These are phyloP conservation scores for Arctocebus calabarensis DNA, from an alignment of 2,797 vertebrate genomes.

Conservation along the genomic window DNA sequence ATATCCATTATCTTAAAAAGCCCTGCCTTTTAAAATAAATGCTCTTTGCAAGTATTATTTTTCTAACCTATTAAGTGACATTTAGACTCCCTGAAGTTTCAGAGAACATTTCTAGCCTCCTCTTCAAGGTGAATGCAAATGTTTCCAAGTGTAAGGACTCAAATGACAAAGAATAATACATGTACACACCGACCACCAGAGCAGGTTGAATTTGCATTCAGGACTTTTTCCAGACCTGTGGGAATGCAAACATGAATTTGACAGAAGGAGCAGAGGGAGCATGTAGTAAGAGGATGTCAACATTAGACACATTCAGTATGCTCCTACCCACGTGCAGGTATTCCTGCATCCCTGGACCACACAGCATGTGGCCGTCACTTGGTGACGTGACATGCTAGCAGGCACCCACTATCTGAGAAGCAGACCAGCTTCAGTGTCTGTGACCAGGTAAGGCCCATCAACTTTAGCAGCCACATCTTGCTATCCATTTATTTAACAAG, in stretches of 20 bases:
- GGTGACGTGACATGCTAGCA: neutral
- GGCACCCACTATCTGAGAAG: neutral
- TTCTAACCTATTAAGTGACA: constrained; percentile 62
- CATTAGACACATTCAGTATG: neutral
- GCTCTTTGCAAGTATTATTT: constrained; percentile 56
- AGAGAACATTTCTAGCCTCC: neutral
- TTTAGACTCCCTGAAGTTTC: constrained; percentile 36
- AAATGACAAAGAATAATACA: neutral
- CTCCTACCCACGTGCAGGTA: neutral
- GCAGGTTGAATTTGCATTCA: neutral
- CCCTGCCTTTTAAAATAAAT: constrained; percentile 51
- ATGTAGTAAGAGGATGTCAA: neutral
- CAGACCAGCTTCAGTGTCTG: neutral
- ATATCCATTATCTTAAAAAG: constrained; percentile 72
- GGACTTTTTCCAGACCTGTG: neutral
- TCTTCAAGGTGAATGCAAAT: constrained; percentile 44
- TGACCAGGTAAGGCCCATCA: neutral
- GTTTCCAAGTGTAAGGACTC: constrained; percentile 6
- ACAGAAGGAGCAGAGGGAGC: neutral
- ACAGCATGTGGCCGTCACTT: neutral
- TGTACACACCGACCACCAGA: neutral
- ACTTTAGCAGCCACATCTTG: neutral
- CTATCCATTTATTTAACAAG: neutral
- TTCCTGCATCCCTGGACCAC: neutral
- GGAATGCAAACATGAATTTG: neutral